These are phyloP conservation scores for Sebastes cheni DNA, from an alignment of 2,797 vertebrate species.

Conservation along the genomic window DNA sequence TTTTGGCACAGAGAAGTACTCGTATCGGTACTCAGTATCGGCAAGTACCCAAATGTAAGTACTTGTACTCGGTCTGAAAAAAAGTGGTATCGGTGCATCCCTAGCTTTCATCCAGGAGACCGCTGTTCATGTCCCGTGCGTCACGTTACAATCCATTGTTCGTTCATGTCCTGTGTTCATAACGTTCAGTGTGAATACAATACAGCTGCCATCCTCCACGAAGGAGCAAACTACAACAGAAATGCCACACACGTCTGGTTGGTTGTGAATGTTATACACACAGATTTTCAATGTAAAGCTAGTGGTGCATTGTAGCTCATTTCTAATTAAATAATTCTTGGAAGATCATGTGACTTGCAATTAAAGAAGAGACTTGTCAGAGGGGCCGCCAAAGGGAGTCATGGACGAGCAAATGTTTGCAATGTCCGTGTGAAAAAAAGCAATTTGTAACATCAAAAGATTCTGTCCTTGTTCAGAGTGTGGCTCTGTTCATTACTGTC, in stretches of 20 bases:
- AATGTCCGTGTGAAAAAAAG: neutral
- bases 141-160: too few species aligned
- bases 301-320: neutral
- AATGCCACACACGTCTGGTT: too few species aligned
- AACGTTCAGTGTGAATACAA: neutral
- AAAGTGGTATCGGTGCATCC: too few species aligned
- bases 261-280: neutral
- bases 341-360: neutral
- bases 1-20: too few species aligned
- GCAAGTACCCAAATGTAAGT: too few species aligned
- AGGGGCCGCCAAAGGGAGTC: neutral
- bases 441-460: slow-evolving; percentile 50
- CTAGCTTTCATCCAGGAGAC: too few species aligned
- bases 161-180: too few species aligned
- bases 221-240: neutral
- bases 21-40: too few species aligned
- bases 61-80: too few species aligned
- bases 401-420: slow-evolving; percentile 1
- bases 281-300: neutral
- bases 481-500: neutral
- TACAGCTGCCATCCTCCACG: neutral
- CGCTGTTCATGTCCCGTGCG: too few species aligned
- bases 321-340: neutral
- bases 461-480: slow-evolving; percentile 8
- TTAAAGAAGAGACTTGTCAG: neutral